Evolutionary conservation across 2,888 invertebrate genomes (phyloP).

Genomic region (Lithophane ornitopus): DNA sequence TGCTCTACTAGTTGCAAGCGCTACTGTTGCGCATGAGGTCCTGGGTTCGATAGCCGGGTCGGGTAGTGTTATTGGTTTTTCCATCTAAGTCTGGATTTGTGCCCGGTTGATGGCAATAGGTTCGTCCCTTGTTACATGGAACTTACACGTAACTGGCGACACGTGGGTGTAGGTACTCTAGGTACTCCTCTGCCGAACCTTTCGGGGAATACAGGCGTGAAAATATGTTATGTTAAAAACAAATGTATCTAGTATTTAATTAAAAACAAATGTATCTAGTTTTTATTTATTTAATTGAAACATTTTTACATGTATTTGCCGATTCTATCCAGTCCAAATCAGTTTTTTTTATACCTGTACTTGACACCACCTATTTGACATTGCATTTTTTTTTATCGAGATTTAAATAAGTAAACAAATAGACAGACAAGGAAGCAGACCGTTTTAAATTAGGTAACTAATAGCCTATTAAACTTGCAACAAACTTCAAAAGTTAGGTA

Average conservation of each 20-base stretch:
- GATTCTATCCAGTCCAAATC: too few relatives aligned
- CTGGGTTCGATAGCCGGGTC: neutral
- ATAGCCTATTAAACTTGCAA: neutral
- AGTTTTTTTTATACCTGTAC: too few relatives aligned
- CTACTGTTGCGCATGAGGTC: too few relatives aligned
- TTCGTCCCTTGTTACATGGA: too few relatives aligned
- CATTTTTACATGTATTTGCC: neutral
- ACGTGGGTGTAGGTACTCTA: too few relatives aligned
- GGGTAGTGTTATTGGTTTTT: neutral
- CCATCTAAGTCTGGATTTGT: neutral
- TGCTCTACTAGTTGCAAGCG: neutral
- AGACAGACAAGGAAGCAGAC: neutral
- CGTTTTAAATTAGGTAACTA: neutral
- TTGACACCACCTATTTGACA: neutral
- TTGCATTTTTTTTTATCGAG: neutral
- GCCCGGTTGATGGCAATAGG: too few relatives aligned
- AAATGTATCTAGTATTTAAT: neutral
- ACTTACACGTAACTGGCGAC: too few relatives aligned
- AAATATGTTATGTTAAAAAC: neutral
- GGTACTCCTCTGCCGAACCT: neutral
- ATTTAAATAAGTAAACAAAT: neutral
- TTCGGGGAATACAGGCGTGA: neutral
- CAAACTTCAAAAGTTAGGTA: constrained; percentile 1
- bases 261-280: neutral
- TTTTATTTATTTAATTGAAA: too few relatives aligned